These are phyloP conservation scores for Limnothrissa miodon DNA, from an alignment of 2,113 vertebrate genomes.

Conservation along the genomic window DNA sequence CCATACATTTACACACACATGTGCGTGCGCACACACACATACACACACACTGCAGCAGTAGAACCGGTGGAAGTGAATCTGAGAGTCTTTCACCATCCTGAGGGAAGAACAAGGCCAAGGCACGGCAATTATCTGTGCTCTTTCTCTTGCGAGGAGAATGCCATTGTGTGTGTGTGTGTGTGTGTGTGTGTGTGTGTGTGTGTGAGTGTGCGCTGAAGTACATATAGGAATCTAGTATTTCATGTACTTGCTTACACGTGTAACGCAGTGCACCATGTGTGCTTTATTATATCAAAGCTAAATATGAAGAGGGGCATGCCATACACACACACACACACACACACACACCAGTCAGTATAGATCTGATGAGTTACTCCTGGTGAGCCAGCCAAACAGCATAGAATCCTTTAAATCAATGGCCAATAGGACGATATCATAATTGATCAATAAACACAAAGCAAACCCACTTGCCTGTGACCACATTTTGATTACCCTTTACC, in stretches of 20 bases:
- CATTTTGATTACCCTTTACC: not conserved
- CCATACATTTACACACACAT: too few species aligned
- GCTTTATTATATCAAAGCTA: not conserved
- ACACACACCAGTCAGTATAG: not conserved
- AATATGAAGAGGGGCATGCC: conserved; percentile 14
- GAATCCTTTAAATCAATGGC: conserved; percentile 41
- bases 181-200: conserved; percentile 22
- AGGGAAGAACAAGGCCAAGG: not conserved
- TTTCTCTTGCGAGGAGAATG: not conserved
- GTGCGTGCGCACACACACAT: too few species aligned
- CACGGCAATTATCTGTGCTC: not conserved
- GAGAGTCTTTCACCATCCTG: too few species aligned
- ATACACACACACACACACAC: conserved; percentile 15
- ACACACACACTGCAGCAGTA: too few species aligned
- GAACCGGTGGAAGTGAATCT: too few species aligned
- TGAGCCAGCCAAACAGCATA: not conserved
- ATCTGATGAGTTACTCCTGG: conserved; percentile 6
- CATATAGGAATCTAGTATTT: not conserved
- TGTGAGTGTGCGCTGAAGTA: not conserved
- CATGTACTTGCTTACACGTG: not conserved
- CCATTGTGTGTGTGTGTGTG: not conserved
- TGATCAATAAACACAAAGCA: conserved; percentile 37
- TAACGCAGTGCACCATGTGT: not conserved
- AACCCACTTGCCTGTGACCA: not conserved
- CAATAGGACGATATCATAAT: conserved; percentile 47